These are phyloP conservation scores for Trachelus troglodyta DNA, from an alignment of 2,888 invertebrate species.

Conservation along the genomic window DNA sequence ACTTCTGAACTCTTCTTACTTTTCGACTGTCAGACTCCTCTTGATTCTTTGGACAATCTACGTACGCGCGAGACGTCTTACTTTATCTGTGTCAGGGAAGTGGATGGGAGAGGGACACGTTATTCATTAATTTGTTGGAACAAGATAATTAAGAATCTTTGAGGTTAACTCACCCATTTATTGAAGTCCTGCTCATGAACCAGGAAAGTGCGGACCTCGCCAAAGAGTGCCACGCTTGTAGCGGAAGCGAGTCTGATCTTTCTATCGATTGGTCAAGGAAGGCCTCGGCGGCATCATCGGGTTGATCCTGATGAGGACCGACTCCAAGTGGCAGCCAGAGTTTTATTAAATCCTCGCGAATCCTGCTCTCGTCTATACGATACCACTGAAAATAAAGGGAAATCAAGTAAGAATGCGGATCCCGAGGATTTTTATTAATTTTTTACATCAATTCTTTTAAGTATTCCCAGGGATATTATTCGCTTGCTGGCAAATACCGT, in stretches of 20 bases:
- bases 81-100: neutral
- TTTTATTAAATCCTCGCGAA: slow-evolving; percentile 70
- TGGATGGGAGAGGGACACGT: neutral
- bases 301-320: slow-evolving; percentile 50
- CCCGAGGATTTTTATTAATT: neutral
- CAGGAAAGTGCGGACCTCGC: slow-evolving; percentile 86
- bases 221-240: slow-evolving; percentile 90
- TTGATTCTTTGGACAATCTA: neutral
- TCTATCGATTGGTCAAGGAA: slow-evolving; percentile 82
- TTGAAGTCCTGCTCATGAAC: slow-evolving; percentile 95
- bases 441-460: neutral
- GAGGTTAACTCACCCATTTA: slow-evolving; percentile 83
- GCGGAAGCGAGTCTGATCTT: slow-evolving; percentile 86
- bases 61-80: neutral
- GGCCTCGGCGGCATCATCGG: slow-evolving; percentile 78
- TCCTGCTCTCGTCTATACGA: slow-evolving; percentile 70
- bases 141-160: neutral
- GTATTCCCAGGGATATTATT: neutral
- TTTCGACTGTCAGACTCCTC: neutral
- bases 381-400: slow-evolving; percentile 75
- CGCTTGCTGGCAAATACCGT: neutral
- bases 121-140: neutral
- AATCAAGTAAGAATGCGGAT: neutral
- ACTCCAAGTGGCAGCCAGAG: slow-evolving; percentile 76
- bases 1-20: neutral